Percentiles rank a stretch among this genome's conserved stretches.
Evolutionary conservation across 2,797 vertebrate species (phyloP).

Genomic region (Diceros bicornis): DNA sequence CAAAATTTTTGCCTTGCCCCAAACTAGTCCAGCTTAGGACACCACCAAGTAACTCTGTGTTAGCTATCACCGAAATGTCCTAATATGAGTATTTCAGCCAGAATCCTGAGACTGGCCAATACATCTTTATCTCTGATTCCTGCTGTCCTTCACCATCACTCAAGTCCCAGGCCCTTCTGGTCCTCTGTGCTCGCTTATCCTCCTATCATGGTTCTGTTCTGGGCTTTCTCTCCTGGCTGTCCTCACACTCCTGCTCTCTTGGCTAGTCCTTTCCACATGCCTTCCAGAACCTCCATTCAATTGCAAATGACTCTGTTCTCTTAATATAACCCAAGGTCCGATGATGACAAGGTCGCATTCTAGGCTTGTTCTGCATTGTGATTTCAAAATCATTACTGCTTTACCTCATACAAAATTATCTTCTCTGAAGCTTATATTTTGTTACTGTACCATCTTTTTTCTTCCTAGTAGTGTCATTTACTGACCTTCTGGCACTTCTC

Average conservation of each 20-base stretch:
- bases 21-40: neutral
- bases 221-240: neutral
- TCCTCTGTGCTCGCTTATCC: neutral
- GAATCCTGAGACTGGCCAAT: neutral
- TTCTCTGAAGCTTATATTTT: too few relatives aligned
- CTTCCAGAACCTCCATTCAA: neutral
- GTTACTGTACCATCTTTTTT: too few relatives aligned
- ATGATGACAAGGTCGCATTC: neutral
- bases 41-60: too few relatives aligned
- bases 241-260: neutral
- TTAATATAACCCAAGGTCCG: neutral
- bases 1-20: neutral
- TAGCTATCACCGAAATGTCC: neutral
- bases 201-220: neutral
- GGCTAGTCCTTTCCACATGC: neutral
- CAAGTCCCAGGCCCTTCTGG: neutral
- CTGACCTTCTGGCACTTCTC: too few relatives aligned
- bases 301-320: neutral
- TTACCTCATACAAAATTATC: neutral
- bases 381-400: neutral
- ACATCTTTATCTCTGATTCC: neutral
- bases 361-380: neutral
- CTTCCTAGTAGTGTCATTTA: too few relatives aligned
- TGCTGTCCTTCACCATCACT: neutral
- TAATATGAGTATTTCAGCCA: neutral